Conservation (phyloP, 2,113 vertebrate genomes). For the Anseranas semipalmata region DNA sequence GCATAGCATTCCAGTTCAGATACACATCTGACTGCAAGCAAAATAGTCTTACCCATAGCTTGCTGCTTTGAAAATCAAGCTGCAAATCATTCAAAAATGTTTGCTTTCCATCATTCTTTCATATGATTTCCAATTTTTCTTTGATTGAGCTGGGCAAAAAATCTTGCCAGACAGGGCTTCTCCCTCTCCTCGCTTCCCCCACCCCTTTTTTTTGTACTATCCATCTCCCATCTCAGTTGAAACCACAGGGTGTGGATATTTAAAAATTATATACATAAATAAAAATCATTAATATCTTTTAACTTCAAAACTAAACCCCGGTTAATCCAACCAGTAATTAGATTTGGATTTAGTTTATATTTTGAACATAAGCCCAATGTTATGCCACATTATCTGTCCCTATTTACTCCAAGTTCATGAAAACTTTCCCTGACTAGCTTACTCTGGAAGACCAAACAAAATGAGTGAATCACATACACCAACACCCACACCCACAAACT, state of each 20-base stretch:
- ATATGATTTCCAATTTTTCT: not conserved
- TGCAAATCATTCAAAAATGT: not conserved
- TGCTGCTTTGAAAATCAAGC: not conserved
- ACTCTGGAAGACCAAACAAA: not conserved
- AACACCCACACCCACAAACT: not conserved
- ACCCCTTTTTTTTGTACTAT: not conserved
- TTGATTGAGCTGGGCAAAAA: not conserved
- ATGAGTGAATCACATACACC: not conserved
- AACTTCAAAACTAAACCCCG: not conserved
- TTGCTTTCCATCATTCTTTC: not conserved
- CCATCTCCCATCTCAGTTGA: not conserved
- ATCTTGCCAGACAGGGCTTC: not conserved
- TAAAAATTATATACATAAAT: not conserved
- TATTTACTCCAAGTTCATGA: not conserved
- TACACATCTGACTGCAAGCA: not conserved
- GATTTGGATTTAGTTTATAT: not conserved
- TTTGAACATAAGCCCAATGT: not conserved
- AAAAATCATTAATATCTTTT: not conserved
- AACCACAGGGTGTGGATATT: not conserved
- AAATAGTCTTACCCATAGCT: not conserved
- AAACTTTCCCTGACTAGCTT: not conserved
- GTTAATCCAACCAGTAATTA: not conserved
- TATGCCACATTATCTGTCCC: not conserved
- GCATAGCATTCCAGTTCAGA: not conserved
- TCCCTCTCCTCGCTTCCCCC: not conserved